Evolutionary conservation across 2,113 vertebrate species (phyloP).

Genomic region (Hemiprocne comata): DNA sequence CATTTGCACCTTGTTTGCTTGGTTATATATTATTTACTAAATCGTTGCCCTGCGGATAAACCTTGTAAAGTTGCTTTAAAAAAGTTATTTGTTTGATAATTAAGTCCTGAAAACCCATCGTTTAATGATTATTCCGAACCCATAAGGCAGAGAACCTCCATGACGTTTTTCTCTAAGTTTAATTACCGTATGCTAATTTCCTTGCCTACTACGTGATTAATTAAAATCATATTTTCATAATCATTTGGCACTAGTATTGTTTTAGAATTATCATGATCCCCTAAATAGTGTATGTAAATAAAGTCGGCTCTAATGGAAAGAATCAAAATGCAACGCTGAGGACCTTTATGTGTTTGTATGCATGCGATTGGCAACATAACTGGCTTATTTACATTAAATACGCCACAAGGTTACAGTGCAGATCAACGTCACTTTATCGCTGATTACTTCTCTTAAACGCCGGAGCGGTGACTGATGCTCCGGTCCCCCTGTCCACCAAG

Average conservation of each 20-base stretch:
- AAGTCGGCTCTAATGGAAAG: conserved; percentile 89
- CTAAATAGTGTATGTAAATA: conserved; percentile 88
- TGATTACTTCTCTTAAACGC: conserved; percentile 98
- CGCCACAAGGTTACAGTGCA: conserved; percentile 99
- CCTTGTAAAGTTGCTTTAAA: conserved; percentile 87
- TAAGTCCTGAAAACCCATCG: conserved; percentile 81
- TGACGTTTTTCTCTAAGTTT: conserved; percentile 86
- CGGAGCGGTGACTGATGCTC: conserved; percentile 89
- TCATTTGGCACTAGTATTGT: conserved; percentile 90
- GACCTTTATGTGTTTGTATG: conserved; percentile 89
- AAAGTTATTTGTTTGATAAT: conserved; percentile 87
- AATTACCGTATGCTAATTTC: conserved; percentile 90
- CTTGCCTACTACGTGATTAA: conserved; percentile 89
- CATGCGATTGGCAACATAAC: conserved; percentile 96
- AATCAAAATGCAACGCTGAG: conserved; percentile 85
- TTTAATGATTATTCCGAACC: conserved; percentile 78
- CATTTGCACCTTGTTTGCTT: conserved; percentile 72
- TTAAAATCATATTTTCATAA: conserved; percentile 94
- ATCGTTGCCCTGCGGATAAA: conserved; percentile 76
- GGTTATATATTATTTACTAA: conserved; percentile 72
- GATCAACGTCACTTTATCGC: conserved; percentile 98
- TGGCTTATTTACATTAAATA: conserved; percentile 99
- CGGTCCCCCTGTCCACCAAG: conserved; percentile 85
- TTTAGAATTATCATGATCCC: conserved; percentile 87
- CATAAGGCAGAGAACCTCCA: conserved; percentile 82